These are phyloP conservation scores for Esox lucius DNA, from an alignment of 2,797 vertebrate species.

Conservation along the genomic window DNA sequence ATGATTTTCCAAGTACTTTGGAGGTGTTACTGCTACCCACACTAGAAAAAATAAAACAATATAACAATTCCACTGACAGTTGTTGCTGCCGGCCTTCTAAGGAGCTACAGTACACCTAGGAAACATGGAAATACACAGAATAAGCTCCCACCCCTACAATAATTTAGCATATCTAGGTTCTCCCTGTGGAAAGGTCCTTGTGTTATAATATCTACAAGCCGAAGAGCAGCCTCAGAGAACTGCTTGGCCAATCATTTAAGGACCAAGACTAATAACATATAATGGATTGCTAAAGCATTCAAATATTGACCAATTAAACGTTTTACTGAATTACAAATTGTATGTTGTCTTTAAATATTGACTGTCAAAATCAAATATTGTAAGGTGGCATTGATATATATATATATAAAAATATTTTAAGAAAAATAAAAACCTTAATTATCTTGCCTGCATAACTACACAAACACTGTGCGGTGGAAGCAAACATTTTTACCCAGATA, in stretches of 20 bases:
- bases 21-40: background rate
- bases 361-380: too few relatives aligned
- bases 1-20: too few relatives aligned
- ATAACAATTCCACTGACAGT: conserved; percentile 1
- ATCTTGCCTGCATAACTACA: too few relatives aligned
- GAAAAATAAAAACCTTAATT: too few relatives aligned
- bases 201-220: background rate
- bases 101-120: background rate
- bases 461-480: too few relatives aligned
- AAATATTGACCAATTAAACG: too few relatives aligned
- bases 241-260: background rate
- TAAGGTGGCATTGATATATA: too few relatives aligned
- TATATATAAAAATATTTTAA: too few relatives aligned
- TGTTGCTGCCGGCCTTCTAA: background rate
- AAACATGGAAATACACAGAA: background rate
- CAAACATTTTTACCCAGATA: too few relatives aligned
- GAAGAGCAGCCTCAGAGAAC: background rate
- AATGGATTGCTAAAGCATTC: background rate
- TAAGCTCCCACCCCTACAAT: background rate
- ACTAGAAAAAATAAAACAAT: background rate
- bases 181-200: background rate
- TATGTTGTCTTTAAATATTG: too few relatives aligned
- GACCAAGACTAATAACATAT: background rate
- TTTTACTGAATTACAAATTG: too few relatives aligned
- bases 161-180: background rate